Conservation (phyloP, 2,797 vertebrate species). For the Hippoglossus hippoglossus region DNA sequence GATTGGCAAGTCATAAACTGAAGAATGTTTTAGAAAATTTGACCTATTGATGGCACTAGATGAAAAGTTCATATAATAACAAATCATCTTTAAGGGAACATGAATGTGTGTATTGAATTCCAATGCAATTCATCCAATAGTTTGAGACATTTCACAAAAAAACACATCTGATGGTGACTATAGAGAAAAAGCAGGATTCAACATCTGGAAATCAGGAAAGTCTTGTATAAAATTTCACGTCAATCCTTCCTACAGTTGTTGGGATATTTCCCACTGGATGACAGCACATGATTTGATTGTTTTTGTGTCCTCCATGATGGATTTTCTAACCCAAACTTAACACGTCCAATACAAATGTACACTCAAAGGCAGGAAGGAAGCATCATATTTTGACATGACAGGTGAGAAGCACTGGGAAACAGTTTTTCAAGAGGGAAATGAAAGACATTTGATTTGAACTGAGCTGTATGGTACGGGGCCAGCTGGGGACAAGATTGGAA, state of each 20-base stretch:
- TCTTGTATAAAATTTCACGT: background rate
- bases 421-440: background rate
- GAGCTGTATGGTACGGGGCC: background rate
- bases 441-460: background rate
- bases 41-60: no score
- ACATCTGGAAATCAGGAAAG: background rate
- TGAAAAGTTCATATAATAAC: no score
- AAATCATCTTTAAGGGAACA: background rate
- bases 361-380: background rate
- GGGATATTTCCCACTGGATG: background rate
- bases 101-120: background rate
- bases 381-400: background rate
- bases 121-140: background rate
- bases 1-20: background rate
- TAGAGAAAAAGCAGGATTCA: background rate
- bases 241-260: background rate
- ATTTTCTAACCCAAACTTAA: no score
- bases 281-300: no score
- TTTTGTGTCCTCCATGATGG: background rate
- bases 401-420: background rate
- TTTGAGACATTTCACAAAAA: background rate
- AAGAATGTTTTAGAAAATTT: background rate
- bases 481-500: background rate
- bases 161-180: background rate
- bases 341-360: background rate